phyloP scores from a whole-genome alignment of 2,113 vertebrate genomes.

The Mustelus asterias region DNA sequence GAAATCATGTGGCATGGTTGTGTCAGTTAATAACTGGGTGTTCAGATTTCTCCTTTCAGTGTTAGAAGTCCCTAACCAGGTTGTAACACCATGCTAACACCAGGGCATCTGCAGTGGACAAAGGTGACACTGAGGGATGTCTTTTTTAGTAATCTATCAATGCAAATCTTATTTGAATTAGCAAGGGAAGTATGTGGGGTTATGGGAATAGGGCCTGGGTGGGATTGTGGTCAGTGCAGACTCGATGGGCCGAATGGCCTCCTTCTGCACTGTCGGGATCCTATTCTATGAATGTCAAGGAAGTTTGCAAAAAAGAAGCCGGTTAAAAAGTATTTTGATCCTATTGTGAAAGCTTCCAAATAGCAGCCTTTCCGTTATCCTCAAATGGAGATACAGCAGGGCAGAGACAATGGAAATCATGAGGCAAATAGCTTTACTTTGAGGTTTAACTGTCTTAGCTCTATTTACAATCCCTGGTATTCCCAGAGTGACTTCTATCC shows the following conservation, averaged over 20 bases:
- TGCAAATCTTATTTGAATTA: background rate
- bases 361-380: background rate
- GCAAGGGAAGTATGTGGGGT: background rate
- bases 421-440: background rate
- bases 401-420: background rate
- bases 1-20: no score
- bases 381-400: background rate
- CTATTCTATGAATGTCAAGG: no score
- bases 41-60: no score
- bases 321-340: background rate
- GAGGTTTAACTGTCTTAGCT: background rate
- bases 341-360: background rate
- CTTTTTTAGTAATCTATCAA: background rate
- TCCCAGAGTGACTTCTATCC: background rate
- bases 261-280: no score
- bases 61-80: no score
- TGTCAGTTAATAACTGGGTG: no score
- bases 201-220: no score
- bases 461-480: background rate
- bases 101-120: background rate
- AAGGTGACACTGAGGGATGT: background rate
- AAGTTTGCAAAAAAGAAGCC: background rate
- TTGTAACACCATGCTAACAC: no score
- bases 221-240: no score
- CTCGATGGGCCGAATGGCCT: no score